Conservation (phyloP, 64 coral and sea anemone species). For the Platygyra sinensis region DNA sequence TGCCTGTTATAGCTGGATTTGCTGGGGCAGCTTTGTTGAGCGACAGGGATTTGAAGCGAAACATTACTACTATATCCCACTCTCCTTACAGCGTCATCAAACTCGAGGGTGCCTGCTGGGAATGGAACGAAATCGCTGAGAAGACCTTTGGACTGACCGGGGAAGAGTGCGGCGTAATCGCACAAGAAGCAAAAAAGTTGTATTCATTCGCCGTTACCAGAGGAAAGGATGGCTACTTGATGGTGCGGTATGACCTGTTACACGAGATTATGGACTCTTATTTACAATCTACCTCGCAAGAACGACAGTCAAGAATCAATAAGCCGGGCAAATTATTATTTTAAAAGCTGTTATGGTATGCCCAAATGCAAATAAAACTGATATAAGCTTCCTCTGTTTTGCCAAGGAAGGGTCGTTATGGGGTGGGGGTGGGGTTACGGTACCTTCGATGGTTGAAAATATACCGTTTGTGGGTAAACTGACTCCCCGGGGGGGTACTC, state of each 20-base stretch:
- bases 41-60: constrained; percentile 44
- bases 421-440: too few species aligned
- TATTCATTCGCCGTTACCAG: constrained; percentile 49
- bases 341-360: too few species aligned
- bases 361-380: too few species aligned
- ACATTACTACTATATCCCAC: constrained; percentile 9
- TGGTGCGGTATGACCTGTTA: constrained; percentile 37
- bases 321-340: too few species aligned
- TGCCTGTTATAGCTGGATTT: not conserved
- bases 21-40: constrained; percentile 37
- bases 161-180: constrained; percentile 46
- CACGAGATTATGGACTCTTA: not conserved
- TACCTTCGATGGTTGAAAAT: too few species aligned
- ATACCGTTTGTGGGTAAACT: too few species aligned
- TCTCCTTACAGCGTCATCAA: constrained; percentile 54
- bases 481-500: too few species aligned
- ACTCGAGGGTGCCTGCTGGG: constrained; percentile 54
- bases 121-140: constrained; percentile 67
- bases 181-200: constrained; percentile 62
- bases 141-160: constrained; percentile 49
- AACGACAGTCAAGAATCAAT: too few species aligned
- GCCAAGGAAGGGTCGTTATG: too few species aligned
- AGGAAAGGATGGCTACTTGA: constrained; percentile 40
- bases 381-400: too few species aligned
- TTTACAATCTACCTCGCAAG: too few species aligned